Evolutionary conservation across 2,113 vertebrate species (phyloP).

Genomic region (Chloebia gouldiae): DNA sequence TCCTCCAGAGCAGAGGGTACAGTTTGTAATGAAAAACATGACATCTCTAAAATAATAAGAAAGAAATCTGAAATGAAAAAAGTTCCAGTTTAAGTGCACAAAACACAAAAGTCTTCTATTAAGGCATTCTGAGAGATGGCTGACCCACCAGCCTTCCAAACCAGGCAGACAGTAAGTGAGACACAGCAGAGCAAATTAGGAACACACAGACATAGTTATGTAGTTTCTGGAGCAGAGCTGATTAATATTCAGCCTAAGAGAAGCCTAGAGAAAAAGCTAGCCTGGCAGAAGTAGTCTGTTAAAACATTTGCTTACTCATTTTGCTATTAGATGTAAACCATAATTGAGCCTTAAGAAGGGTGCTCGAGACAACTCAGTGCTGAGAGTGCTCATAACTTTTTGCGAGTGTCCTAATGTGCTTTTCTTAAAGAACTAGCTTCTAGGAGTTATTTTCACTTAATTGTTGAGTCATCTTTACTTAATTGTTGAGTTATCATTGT

Average conservation of each 20-base stretch:
- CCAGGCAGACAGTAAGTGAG: neutral
- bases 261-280: neutral
- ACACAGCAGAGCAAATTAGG: constrained; percentile 3
- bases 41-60: neutral
- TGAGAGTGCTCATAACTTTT: neutral
- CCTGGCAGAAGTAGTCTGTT: neutral
- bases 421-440: neutral
- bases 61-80: neutral
- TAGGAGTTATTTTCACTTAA: neutral
- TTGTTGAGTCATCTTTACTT: neutral
- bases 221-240: neutral
- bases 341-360: constrained; percentile 20
- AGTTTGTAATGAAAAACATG: neutral
- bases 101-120: neutral
- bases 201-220: neutral
- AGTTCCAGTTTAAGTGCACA: neutral
- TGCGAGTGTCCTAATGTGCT: neutral
- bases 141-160: neutral
- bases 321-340: constrained; percentile 1
- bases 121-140: neutral
- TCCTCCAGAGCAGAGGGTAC: neutral
- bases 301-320: constrained; percentile 38
- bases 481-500: neutral
- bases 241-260: neutral
- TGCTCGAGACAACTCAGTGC: neutral